Conservation (phyloP, 2,888 invertebrate species). For the Lasius platythorax region DNA sequence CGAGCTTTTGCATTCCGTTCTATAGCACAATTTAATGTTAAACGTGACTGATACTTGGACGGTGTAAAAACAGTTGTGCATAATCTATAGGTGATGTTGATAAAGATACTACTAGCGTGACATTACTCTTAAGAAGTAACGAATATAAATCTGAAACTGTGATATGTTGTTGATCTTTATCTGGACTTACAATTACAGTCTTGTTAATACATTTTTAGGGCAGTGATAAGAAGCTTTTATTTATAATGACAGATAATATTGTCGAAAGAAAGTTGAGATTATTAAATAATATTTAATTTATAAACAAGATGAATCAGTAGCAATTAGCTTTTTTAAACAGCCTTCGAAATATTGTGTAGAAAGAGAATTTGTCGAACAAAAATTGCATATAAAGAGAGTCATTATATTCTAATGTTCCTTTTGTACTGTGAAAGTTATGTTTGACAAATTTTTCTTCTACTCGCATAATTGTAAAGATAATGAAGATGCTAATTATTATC, state of each 20-base stretch:
- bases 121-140: conserved; percentile 40
- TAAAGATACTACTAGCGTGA: conserved; percentile 23
- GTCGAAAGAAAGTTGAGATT: conserved; percentile 55
- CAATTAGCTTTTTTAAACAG: not conserved
- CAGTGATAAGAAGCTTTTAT: conserved; percentile 68
- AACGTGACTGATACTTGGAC: not conserved
- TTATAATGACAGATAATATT: conserved; percentile 79
- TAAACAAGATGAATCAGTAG: not conserved
- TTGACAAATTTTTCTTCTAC: not conserved
- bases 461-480: not conserved
- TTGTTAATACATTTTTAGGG: not conserved
- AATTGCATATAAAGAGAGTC: not conserved
- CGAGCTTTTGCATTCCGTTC: conserved; percentile 4
- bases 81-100: conserved; percentile 18
- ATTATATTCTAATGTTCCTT: not conserved
- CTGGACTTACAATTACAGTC: conserved; percentile 20
- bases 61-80: conserved; percentile 1
- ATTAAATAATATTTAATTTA: conserved; percentile 28
- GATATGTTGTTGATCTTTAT: conserved; percentile 77
- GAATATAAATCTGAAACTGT: conserved; percentile 81
- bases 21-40: conserved; percentile 7
- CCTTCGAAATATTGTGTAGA: not conserved
- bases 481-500: not conserved
- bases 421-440: not conserved
- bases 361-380: not conserved